phyloP scores from a whole-genome alignment of 2,888 invertebrate species.

The Sinodicranocentrus sp. region DNA sequence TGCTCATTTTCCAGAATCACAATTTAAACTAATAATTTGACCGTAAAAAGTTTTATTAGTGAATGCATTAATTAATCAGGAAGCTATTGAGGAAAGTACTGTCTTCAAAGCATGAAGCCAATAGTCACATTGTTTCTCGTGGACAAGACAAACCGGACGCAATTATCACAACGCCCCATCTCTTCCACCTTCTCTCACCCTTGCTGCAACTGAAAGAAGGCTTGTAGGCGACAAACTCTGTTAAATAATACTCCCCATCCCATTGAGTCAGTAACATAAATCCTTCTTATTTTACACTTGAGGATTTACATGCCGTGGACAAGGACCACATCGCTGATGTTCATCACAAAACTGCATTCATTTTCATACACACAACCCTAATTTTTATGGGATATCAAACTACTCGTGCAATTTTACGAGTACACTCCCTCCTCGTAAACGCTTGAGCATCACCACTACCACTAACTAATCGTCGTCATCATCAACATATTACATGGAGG shows the following conservation, averaged over 20 bases:
- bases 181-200: not conserved
- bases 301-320: slow-evolving; percentile 25
- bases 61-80: too few relatives aligned
- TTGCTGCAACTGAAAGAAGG: slow-evolving; percentile 15
- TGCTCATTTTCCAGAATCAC: too few relatives aligned
- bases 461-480: slow-evolving; percentile 51
- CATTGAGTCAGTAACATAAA: slow-evolving; percentile 50
- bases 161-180: slow-evolving; percentile 35
- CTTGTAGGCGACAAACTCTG: slow-evolving; percentile 53
- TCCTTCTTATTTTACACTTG: slow-evolving; percentile 58
- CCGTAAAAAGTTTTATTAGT: too few relatives aligned
- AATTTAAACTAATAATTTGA: too few relatives aligned
- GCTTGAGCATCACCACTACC: slow-evolving; percentile 44
- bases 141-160: not conserved
- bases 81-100: too few relatives aligned
- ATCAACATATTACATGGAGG: slow-evolving; percentile 52
- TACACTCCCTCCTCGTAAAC: slow-evolving; percentile 68
- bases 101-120: too few relatives aligned
- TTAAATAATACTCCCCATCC: slow-evolving; percentile 46
- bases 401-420: slow-evolving; percentile 68
- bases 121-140: too few relatives aligned
- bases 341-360: slow-evolving; percentile 28
- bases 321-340: slow-evolving; percentile 18
- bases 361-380: slow-evolving; percentile 47
- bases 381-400: slow-evolving; percentile 69